phyloP scores from a whole-genome alignment of 2,113 vertebrate genomes.

The Alouatta palliata region DNA sequence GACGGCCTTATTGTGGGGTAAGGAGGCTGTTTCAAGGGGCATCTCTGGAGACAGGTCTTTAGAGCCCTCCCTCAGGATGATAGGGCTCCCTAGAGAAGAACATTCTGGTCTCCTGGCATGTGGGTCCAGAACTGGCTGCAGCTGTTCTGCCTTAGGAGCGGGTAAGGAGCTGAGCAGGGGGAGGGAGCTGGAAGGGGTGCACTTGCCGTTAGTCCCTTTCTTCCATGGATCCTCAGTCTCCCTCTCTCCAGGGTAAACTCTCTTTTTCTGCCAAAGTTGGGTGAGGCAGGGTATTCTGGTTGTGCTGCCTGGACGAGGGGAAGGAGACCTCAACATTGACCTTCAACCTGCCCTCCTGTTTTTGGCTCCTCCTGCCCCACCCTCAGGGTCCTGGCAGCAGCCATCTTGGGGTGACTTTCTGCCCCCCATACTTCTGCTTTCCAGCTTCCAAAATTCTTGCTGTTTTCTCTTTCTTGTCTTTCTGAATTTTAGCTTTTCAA shows the following conservation, averaged over 20 bases:
- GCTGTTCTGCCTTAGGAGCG: not conserved
- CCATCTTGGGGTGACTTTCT: not conserved
- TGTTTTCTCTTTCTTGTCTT: not conserved
- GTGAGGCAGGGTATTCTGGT: not conserved
- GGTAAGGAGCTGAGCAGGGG: not conserved
- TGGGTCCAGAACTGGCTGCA: not conserved
- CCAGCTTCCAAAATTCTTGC: not conserved
- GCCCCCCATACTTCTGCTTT: not conserved
- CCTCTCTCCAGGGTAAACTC: not conserved
- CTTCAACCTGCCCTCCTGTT: not conserved
- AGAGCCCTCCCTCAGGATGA: not conserved
- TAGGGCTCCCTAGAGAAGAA: not conserved
- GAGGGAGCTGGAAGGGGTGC: rapidly evolving
- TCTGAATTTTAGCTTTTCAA: not conserved
- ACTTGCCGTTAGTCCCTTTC: not conserved
- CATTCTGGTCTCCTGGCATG: not conserved
- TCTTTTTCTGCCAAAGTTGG: not conserved
- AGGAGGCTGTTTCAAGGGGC: not conserved
- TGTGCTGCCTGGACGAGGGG: not conserved
- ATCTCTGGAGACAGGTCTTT: not conserved
- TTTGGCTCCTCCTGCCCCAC: not conserved
- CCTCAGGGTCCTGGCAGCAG: not conserved
- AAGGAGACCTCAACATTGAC: not conserved
- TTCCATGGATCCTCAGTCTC: not conserved
- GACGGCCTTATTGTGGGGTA: not conserved